Evolutionary conservation across 2,113 vertebrate genomes (phyloP), one percentile per base, ranked within the genome.

Genomic region (Eulemur rufifrons): DNA sequence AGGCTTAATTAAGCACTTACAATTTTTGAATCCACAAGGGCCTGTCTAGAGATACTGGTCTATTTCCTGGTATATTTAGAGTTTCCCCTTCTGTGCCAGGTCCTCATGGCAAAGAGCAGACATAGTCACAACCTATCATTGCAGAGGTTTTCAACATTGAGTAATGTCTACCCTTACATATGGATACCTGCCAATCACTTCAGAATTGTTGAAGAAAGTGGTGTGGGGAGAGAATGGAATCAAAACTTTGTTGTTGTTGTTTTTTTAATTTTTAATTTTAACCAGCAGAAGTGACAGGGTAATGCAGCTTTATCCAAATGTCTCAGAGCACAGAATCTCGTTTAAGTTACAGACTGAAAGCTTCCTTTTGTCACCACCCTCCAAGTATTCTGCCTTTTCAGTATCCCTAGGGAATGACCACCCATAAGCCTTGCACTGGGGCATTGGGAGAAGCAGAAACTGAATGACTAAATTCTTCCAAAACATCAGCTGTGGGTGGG

Each of bases 1-100:
- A 73, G 61, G 50, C 17, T 97, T 93, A 96, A 96, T 91, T 84
- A 94, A 97, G 86, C 32, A 91, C 32, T 76, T 76, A 69, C 0
- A 73, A 76, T 82, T 93, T 94, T 95, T 89, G 69, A 96, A 86
- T 86, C 42, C 23, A 14, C 34, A 78, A 69, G 20, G 69, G 64
- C 5, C 56, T 92, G 50, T 85, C 77, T 84, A 84, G 34, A 91
- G 66, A 68, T 42, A 89, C 37, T 50, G 25, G 52, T 85, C 86
- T 90, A 86, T 94, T 96, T 97, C 21, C 59, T 42, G 25, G 13
- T 81, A 81, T 83, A 84, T 52, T 63, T 92, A 54, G 42, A 81
- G 27, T 74, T 95, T 52, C 39, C 21, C 2, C 29, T 93, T 25
- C 10, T 93, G 45, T 23, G 45, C 17, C 52, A 93, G 3, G 6